A percentile compares a stretch with the other conserved stretches of the same genome.
Conservation (phyloP, 2,113 vertebrate genomes). For the Larimichthys polyactis region DNA sequence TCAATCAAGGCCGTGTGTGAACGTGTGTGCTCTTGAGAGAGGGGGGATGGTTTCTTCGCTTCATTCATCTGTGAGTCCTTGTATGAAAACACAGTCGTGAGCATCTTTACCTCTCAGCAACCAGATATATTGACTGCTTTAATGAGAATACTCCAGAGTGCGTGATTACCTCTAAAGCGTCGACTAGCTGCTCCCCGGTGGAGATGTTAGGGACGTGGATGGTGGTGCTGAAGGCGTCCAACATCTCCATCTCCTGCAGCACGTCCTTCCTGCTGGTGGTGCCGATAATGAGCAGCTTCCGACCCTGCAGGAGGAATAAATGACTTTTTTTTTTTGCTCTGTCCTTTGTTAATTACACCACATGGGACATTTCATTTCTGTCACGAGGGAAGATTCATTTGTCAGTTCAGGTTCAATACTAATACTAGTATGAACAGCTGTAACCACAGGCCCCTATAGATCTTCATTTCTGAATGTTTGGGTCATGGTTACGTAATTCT, state of each 20-base stretch:
- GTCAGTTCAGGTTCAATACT: background rate
- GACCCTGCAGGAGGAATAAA: constrained; percentile 82
- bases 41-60: background rate
- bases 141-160: background rate
- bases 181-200: constrained; percentile 93
- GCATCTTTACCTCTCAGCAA: constrained; percentile 1
- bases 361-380: background rate
- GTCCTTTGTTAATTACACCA: background rate
- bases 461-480: background rate
- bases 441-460: background rate
- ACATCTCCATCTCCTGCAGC: constrained; percentile 99
- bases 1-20: background rate
- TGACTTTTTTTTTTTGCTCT: background rate
- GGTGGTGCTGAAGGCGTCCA: constrained; percentile 98
- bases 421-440: background rate
- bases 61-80: background rate
- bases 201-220: constrained; percentile 96
- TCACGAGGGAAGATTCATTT: background rate
- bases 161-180: constrained; percentile 89
- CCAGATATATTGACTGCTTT: background rate
- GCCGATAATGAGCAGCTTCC: constrained; percentile 97
- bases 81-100: background rate
- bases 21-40: background rate
- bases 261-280: constrained; percentile 98
- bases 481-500: background rate